Percentiles rank a stretch among this genome's conserved stretches.
Conservation (phyloP, 2,888 invertebrate genomes). For the Euspilapteryx auroguttella region DNA sequence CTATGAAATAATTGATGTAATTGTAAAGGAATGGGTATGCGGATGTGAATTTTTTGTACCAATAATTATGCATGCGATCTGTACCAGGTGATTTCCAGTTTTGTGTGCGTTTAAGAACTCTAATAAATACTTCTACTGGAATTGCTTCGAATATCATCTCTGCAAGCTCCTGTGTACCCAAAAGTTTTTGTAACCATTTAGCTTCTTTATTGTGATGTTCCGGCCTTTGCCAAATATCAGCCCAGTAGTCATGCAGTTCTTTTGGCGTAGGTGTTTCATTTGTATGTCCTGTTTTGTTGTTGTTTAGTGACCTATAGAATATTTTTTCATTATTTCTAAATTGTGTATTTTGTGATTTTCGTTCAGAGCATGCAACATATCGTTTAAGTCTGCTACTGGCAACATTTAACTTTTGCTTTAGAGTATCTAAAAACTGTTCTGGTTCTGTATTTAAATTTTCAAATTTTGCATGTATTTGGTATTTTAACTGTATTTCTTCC, state of each 20-base stretch:
- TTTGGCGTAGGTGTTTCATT: neutral
- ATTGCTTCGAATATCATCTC: neutral
- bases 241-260: neutral
- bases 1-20: neutral
- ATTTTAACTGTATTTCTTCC: neutral
- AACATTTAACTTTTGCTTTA: neutral
- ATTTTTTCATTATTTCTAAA: neutral
- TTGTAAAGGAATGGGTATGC: neutral
- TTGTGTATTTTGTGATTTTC: neutral
- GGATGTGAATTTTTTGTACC: neutral
- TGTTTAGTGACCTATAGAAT: neutral
- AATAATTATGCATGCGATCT: neutral
- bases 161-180: neutral
- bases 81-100: neutral
- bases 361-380: neutral
- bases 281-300: neutral
- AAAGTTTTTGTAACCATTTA: neutral
- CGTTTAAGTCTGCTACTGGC: neutral
- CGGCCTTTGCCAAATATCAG: neutral
- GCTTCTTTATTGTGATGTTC: neutral
- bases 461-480: neutral
- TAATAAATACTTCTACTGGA: neutral
- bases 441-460: neutral
- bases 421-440: neutral
- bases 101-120: neutral